Percentiles rank a stretch among this genome's conserved stretches.
These are phyloP conservation scores for Strigops habroptila DNA, from an alignment of 2,113 vertebrate genomes.

Conservation along the genomic window DNA sequence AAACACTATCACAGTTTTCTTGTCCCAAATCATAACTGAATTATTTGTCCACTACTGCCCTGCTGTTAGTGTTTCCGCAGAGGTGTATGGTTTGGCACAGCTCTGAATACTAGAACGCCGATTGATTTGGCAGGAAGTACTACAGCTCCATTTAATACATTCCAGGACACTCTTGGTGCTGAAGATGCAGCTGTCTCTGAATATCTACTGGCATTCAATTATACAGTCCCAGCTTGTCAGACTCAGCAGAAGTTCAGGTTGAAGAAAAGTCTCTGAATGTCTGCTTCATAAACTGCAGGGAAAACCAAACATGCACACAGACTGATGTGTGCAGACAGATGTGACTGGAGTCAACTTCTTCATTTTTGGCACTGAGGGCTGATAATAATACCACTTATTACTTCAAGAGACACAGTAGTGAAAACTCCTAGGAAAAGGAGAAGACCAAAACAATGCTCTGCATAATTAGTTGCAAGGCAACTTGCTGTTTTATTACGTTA, in stretches of 20 bases:
- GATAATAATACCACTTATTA: not conserved
- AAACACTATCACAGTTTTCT: not conserved
- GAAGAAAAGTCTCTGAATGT: not conserved
- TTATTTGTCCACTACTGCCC: not conserved
- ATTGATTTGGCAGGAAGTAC: not conserved
- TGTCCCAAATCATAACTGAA: not conserved
- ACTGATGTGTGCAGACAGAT: not conserved
- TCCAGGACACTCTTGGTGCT: not conserved
- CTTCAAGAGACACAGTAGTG: not conserved
- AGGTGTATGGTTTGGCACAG: not conserved
- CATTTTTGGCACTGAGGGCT: not conserved
- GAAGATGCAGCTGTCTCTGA: not conserved
- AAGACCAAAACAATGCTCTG: not conserved
- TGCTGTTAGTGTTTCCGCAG: not conserved
- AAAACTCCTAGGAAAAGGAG: not conserved
- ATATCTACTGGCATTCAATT: not conserved
- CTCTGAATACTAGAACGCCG: not conserved
- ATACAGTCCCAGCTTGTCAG: not conserved
- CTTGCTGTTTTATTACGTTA: not conserved
- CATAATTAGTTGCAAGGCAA: not conserved
- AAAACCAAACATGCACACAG: not conserved
- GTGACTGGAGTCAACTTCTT: not conserved
- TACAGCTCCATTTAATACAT: not conserved
- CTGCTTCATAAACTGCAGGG: not conserved
- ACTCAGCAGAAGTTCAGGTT: not conserved